Base-by-base conservation (phyloP, 2,113 vertebrate species). In the Malaclemys terrapin region DNA sequence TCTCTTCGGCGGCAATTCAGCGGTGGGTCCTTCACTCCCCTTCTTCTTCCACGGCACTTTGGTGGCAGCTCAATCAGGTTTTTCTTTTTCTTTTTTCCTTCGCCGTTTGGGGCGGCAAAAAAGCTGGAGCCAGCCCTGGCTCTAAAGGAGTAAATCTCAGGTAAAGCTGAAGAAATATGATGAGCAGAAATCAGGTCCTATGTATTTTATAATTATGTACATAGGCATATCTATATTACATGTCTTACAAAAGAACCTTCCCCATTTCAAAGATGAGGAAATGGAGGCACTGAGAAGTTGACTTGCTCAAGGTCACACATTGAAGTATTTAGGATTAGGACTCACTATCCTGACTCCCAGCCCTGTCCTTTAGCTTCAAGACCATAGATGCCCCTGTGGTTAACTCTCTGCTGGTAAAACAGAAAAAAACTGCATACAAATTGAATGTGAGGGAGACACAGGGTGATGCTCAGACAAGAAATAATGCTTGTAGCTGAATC, bases 121-220 rank as follows among this genome's bases (percentile, higher is more conserved):
- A 50, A 16, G 50, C 50, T 50, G 50, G 50, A 50, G 13, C 50
- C 50, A 5, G 50, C 50, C 50, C 50, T 50, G 50, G 24, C 27
- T 72, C 12, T 1, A 52, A 20, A 5, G 10, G 16, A 80, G 42
- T 82, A 76, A 86, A 80, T 59, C 31, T 35, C 29, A 5, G 35
- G 3, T 79, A 84, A 93, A 81, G 0, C 13, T 27, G 22, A 47
- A 1, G 3, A 38, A 91, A 1, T 9, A 1, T 25, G 8, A 22
- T 56, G 20, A 90, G 8, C 1, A 42, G 2, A 2, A 2, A 27
- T 31, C 1, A 1, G 2, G 1, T 59, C 29, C 52, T n/a, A 87
- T 69, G 54, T 69, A 3, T 82, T 88, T 52, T 65, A 5, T 4
- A 81, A 7, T 24, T 45, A 5, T 10, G 83, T 79, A 91, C 81